Evolutionary conservation across 2,888 invertebrate species (phyloP).

Genomic region (Scaeva pyrastri): DNA sequence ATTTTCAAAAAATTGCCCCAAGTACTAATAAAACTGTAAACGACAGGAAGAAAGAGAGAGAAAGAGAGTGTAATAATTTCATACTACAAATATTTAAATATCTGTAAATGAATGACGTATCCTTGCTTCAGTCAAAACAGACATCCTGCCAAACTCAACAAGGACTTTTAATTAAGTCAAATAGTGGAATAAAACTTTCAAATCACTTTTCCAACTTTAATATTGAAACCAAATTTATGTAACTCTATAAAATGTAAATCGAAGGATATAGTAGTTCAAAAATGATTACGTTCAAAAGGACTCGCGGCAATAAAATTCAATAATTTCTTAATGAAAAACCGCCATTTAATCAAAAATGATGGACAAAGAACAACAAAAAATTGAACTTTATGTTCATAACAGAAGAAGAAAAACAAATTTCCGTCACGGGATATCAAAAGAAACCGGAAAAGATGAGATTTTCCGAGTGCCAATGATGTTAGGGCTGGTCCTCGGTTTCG

Average conservation of each 20-base stretch:
- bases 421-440: constrained; percentile 39
- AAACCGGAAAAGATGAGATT: not conserved
- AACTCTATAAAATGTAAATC: constrained; percentile 16
- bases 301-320: constrained; percentile 19
- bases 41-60: too few relatives aligned
- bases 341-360: constrained; percentile 39
- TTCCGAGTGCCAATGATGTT: too few relatives aligned
- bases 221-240: too few relatives aligned
- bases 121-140: not conserved
- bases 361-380: constrained; percentile 37
- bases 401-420: constrained; percentile 49
- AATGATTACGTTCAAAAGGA: constrained; percentile 8
- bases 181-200: constrained; percentile 20
- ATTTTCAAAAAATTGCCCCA: not conserved
- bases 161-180: constrained; percentile 49
- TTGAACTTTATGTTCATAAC: not conserved
- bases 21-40: not conserved
- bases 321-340: constrained; percentile 51
- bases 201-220: too few relatives aligned
- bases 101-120: not conserved
- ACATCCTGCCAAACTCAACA: not conserved
- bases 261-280: not conserved
- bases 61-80: not conserved
- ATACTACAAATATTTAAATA: constrained; percentile 4
- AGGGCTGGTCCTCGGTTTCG: too few relatives aligned